These are phyloP conservation scores for Candidula unifasciata DNA, from an alignment of 2,888 invertebrate species.

Conservation along the genomic window DNA sequence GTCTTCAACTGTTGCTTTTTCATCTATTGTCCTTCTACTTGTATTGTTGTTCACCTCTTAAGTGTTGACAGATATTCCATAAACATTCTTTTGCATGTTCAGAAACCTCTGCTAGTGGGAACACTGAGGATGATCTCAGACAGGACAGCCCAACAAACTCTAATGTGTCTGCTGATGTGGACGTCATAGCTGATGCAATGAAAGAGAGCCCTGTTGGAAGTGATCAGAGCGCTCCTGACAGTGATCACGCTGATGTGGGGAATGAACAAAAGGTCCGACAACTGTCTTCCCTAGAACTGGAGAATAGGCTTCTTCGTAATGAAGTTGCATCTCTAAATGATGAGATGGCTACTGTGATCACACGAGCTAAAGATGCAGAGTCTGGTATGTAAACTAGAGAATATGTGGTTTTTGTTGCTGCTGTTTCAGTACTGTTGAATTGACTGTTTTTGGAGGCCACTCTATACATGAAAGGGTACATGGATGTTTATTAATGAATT, in stretches of 20 bases:
- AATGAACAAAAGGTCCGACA: constrained; percentile 55
- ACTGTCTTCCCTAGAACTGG: constrained; percentile 73
- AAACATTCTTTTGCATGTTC: neutral
- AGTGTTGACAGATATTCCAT: no score
- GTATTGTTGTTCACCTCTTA: no score
- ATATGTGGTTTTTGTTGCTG: neutral
- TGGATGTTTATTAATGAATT: no score
- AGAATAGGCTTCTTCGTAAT: constrained; percentile 79
- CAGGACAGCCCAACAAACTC: constrained; percentile 65
- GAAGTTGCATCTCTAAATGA: constrained; percentile 80
- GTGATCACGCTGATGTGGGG: constrained; percentile 56
- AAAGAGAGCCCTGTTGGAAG: constrained; percentile 70
- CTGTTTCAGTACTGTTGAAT: no score
- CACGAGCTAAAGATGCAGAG: constrained; percentile 79
- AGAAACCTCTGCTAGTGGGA: constrained; percentile 2
- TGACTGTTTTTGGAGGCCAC: no score
- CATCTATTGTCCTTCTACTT: no score
- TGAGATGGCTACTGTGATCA: constrained; percentile 79
- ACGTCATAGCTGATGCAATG: constrained; percentile 70
- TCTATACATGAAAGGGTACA: no score
- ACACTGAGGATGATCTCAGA: constrained; percentile 12
- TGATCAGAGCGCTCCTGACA: constrained; percentile 67
- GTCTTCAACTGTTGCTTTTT: no score
- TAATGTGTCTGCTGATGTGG: constrained; percentile 65
- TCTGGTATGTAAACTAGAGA: constrained; percentile 74